phyloP scores from a whole-genome alignment of 2,797 vertebrate genomes.

The Malacoraja senta region DNA sequence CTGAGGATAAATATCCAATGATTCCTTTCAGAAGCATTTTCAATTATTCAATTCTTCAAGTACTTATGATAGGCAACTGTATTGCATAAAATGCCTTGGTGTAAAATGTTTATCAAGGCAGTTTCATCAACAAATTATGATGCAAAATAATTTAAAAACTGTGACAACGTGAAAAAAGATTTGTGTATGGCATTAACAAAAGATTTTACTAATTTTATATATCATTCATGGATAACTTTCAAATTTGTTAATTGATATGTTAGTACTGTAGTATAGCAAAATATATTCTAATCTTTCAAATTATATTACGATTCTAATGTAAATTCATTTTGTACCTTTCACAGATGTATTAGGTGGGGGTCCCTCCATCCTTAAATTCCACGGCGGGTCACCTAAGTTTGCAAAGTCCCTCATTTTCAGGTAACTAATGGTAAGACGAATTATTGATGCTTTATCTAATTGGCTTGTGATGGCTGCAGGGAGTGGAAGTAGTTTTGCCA shows the following conservation, averaged over 20 bases:
- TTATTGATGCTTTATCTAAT: constrained; percentile 97
- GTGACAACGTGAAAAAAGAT: neutral
- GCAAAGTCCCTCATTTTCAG: constrained; percentile 98
- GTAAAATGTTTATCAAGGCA: neutral
- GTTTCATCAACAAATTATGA: neutral
- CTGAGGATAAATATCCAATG: neutral
- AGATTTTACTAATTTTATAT: neutral
- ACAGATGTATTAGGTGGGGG: constrained; percentile 95
- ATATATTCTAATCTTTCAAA: neutral
- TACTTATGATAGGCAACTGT: neutral
- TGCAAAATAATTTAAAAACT: neutral
- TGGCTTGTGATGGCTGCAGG: constrained; percentile 96
- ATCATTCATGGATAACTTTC: neutral
- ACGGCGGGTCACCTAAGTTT: constrained; percentile 91
- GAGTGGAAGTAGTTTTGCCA: constrained; percentile 93
- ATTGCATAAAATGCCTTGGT: neutral
- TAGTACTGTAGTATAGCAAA: neutral
- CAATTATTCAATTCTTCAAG: neutral
- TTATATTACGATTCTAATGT: constrained; percentile 51
- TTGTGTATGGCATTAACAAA: neutral
- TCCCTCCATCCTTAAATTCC: constrained; percentile 91
- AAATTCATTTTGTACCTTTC: constrained; percentile 78
- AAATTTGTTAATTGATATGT: neutral
- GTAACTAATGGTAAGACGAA: constrained; percentile 96
- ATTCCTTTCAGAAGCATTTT: neutral